Evolutionary conservation across 2,113 vertebrate species (phyloP), one percentile per base, ranked within the genome.

Genomic region (Phainopepla nitens): DNA sequence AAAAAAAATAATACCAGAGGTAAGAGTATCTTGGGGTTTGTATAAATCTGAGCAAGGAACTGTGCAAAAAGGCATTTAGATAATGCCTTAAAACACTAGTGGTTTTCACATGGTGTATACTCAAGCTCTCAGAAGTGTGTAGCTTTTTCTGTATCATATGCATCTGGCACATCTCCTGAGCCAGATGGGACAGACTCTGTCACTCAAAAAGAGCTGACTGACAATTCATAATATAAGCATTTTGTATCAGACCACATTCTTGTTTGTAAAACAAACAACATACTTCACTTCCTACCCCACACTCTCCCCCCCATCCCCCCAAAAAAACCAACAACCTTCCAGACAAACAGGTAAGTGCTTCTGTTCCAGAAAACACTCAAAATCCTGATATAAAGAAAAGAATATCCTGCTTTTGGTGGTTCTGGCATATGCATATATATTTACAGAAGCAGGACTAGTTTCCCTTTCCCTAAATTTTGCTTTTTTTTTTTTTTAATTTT

Each of bases 271-370:
- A 42, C 7, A 82, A 82, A 3, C 22, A 64, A 27, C 18, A 21
- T 11, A 2, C 5, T 47, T 21, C 33, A 31, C 36, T 58, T 42
- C 61, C 33, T 17, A 53, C 27, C 53, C 33, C 21, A 51, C 25
- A 3, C 1, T 39, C 9, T 12, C 3, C 6, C 13, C 13, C 18
- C 13, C 13, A 42, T n/a, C n/a, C n/a, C n/a, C n/a, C n/a, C 13
- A 42, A 42, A 42, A 42, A 42, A 42, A 42, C 13, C 10, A 42
- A 42, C 42, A 42, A 6, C 15, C 16, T 39, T 39, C 24, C 6
- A 11, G 35, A 80, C 28, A 22, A 11, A 20, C 10, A 60, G 39
- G 22, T 29, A 69, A 33, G 18, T 47, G 15, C 76, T 95, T 69
- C 81, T 82, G 16, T 49, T 84, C 33, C 29, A 78, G 88, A 62